Evolutionary conservation across 2,797 vertebrate genomes (phyloP).

Genomic region (Tenualosa thibaudeaui): DNA sequence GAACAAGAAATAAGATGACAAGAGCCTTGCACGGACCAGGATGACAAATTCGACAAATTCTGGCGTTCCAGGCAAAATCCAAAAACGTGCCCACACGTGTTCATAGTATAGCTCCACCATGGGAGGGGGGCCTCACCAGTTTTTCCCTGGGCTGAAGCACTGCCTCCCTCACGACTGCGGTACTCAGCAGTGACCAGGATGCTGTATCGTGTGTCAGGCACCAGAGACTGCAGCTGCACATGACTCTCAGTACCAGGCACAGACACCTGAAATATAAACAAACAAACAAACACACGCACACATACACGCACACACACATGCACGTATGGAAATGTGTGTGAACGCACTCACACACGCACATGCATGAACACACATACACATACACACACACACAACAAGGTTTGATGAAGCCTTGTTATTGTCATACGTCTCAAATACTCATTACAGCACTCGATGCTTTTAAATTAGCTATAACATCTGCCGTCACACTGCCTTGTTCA

Average conservation of each 20-base stretch:
- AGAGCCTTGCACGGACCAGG: not conserved
- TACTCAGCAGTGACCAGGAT: slow-evolving; percentile 84
- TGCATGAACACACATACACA: not conserved
- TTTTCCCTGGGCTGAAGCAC: slow-evolving; percentile 72
- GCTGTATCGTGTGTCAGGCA: slow-evolving; percentile 84
- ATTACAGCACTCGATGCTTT: too few relatives aligned
- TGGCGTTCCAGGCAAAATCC: not conserved
- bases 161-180: slow-evolving; percentile 79
- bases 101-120: not conserved
- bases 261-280: slow-evolving; percentile 74
- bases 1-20: not conserved
- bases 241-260: slow-evolving; percentile 75
- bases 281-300: slow-evolving; percentile 28
- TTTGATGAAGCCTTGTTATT: too few relatives aligned
- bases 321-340: not conserved
- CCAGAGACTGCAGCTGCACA: slow-evolving; percentile 73
- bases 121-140: slow-evolving; percentile 72
- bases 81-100: not conserved
- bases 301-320: not conserved
- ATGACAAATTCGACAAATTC: not conserved
- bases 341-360: not conserved
- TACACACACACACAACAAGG: too few relatives aligned
- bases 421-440: too few relatives aligned
- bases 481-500: too few relatives aligned
- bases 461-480: too few relatives aligned